Evolutionary conservation across 2,888 invertebrate genomes (phyloP).

Genomic region (Platyscelio sp.): DNA sequence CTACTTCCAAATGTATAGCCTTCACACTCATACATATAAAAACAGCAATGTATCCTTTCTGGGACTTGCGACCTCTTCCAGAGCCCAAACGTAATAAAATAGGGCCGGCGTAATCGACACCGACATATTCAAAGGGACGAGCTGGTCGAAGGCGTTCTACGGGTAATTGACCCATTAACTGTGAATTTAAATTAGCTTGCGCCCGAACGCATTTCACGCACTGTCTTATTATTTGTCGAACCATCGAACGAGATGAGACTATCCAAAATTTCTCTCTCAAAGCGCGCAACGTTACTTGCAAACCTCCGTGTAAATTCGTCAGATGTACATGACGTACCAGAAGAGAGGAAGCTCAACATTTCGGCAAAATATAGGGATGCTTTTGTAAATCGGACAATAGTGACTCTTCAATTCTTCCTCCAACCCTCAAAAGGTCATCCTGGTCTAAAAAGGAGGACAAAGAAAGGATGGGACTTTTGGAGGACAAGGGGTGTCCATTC

Average conservation of each 20-base stretch:
- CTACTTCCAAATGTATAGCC: constrained; percentile 2
- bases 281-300: neutral
- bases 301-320: neutral
- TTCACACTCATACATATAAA: neutral
- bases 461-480: neutral
- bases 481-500: neutral
- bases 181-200: neutral
- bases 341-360: neutral
- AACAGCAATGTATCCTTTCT: neutral
- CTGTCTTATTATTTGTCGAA: neutral
- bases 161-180: constrained; percentile 3
- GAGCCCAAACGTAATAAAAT: neutral
- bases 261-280: constrained; percentile 4
- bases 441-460: neutral
- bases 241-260: neutral
- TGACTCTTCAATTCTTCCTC: neutral
- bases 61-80: neutral
- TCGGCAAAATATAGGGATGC: neutral
- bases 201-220: neutral
- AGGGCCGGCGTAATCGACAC: neutral
- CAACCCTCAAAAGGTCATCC: neutral
- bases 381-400: neutral
- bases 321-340: neutral
- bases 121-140: neutral
- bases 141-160: neutral